These are phyloP conservation scores for Pyralis farinalis DNA, from an alignment of 2,888 invertebrate genomes.

Conservation along the genomic window DNA sequence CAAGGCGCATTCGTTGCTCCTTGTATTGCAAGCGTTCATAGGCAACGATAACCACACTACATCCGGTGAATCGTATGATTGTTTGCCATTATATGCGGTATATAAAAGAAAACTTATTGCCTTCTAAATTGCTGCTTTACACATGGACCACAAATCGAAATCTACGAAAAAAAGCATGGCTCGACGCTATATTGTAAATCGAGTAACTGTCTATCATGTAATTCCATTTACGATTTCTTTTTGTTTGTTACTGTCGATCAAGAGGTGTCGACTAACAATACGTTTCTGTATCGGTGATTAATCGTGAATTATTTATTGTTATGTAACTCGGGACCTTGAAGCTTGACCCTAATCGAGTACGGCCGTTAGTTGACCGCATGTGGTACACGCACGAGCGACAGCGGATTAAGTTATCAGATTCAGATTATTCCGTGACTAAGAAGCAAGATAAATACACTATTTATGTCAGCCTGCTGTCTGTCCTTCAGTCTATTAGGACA, in stretches of 20 bases:
- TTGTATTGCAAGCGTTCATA: no score
- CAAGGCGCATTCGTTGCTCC: no score
- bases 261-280: slow-evolving; percentile 27
- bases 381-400: slow-evolving; percentile 42
- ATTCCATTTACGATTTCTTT: slow-evolving; percentile 6
- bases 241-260: slow-evolving; percentile 29
- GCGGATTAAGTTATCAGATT: slow-evolving; percentile 26
- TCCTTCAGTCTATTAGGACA: no score
- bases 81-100: no score
- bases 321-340: slow-evolving; percentile 70
- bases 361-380: slow-evolving; percentile 40
- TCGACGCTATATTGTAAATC: background rate
- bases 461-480: no score
- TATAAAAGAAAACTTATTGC: no score
- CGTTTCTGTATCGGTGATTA: slow-evolving; percentile 47
- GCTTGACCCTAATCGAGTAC: slow-evolving; percentile 76
- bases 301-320: slow-evolving; percentile 56
- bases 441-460: no score
- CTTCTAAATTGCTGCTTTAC: no score
- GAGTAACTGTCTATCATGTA: background rate
- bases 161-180: background rate
- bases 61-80: no score
- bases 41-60: no score
- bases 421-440: no score
- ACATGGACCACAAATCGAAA: background rate